phyloP scores from a whole-genome alignment of 92 coral and sea anemone species.

The Palythoa grandis region DNA sequence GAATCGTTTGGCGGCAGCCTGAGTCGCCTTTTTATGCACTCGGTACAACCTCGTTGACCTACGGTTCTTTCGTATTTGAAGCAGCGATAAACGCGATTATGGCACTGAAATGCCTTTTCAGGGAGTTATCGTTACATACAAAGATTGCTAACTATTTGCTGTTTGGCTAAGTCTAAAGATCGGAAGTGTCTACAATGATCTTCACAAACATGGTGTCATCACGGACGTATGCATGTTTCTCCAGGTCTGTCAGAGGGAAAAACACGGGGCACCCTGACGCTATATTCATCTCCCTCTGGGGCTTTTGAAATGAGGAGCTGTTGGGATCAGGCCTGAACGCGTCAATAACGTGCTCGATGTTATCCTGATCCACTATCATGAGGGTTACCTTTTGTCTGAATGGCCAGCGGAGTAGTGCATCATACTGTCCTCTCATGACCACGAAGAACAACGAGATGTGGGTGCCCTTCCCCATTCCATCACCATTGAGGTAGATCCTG shows the following conservation, averaged over 20 bases:
- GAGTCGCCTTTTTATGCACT: too few species aligned
- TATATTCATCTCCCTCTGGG: constrained; percentile 76
- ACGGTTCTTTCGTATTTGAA: too few species aligned
- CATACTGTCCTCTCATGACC: constrained; percentile 20
- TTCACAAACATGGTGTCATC: constrained; percentile 81
- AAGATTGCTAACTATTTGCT: too few species aligned
- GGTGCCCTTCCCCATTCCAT: constrained; percentile 75
- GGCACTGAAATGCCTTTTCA: too few species aligned
- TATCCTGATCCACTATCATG: constrained; percentile 72
- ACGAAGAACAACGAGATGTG: constrained; percentile 75
- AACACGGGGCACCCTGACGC: constrained; percentile 91
- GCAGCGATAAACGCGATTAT: too few species aligned
- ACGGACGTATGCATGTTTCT: constrained; percentile 73
- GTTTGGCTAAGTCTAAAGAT: too few species aligned
- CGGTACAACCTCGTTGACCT: too few species aligned
- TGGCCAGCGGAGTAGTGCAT: constrained; percentile 40
- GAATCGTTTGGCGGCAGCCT: too few species aligned
- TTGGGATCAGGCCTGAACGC: constrained; percentile 88
- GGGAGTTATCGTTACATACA: too few species aligned
- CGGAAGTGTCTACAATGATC: constrained; percentile 67
- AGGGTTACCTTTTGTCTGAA: constrained; percentile 26
- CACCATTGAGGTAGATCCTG: constrained; percentile 78
- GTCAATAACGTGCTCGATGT: constrained; percentile 82
- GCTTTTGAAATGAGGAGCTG: constrained; percentile 89
- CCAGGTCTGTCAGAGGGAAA: constrained; percentile 69